These are phyloP conservation scores for Micrastur ruficollis DNA, from an alignment of 2,797 vertebrate genomes.

Conservation along the genomic window DNA sequence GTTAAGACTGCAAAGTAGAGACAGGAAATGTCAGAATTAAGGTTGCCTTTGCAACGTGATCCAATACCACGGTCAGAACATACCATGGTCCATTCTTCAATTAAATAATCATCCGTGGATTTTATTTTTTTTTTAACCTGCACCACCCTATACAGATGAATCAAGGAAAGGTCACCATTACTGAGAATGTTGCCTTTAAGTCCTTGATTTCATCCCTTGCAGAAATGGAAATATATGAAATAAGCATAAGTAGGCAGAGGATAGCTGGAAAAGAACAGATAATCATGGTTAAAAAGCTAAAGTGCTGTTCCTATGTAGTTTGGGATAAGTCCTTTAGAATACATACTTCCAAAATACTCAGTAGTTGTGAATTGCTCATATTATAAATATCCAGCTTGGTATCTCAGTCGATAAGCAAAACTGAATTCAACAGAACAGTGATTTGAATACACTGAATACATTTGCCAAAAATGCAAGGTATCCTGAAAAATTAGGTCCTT, in stretches of 20 bases:
- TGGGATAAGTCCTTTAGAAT: background rate
- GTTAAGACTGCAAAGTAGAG: constrained; percentile 18
- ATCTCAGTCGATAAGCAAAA: background rate
- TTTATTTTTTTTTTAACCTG: background rate
- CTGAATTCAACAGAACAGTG: background rate
- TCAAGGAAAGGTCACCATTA: background rate
- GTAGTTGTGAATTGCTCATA: background rate
- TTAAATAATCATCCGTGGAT: background rate
- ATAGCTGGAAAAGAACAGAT: background rate
- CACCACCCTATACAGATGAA: background rate
- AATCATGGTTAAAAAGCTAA: background rate
- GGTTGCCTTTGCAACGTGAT: constrained; percentile 23
- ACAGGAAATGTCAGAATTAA: constrained; percentile 53
- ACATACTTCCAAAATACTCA: background rate
- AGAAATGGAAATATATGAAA: background rate
- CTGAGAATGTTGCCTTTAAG: background rate
- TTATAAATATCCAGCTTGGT: background rate
- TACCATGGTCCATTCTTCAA: background rate
- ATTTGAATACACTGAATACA: background rate
- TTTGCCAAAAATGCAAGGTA: background rate
- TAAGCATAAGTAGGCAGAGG: background rate
- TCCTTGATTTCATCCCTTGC: background rate
- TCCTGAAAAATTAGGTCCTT: background rate
- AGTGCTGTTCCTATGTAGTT: background rate
- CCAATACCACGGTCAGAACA: background rate